Conservation (phyloP, 2,888 invertebrate genomes). For the Dastarcus helophoroides region DNA sequence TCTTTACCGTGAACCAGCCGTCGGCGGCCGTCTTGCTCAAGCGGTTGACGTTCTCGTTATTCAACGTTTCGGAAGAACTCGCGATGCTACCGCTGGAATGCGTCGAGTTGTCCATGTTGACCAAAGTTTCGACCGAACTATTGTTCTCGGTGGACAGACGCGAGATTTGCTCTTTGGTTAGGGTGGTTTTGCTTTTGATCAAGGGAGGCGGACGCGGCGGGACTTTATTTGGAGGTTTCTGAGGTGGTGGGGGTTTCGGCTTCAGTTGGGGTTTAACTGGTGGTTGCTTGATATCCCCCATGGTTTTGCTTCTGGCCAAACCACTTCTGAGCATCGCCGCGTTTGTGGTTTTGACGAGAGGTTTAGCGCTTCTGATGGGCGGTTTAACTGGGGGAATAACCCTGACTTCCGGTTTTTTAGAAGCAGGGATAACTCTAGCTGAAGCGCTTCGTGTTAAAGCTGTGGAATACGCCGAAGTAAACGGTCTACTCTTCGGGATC, state of each 20-base stretch:
- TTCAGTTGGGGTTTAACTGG: too few species aligned
- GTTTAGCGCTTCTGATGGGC: conserved; percentile 2
- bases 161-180: conserved; percentile 22
- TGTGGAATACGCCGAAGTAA: conserved; percentile 37
- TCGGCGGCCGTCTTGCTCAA: conserved; percentile 35
- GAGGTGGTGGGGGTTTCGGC: conserved; percentile 2
- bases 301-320: conserved; percentile 32
- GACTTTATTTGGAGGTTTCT: neutral
- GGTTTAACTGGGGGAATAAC: conserved; percentile 12
- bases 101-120: conserved; percentile 26
- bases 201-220: conserved; percentile 10
- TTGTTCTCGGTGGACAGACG: conserved; percentile 23
- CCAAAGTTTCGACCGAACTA: conserved; percentile 34
- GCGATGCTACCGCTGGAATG: conserved; percentile 34
- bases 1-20: conserved; percentile 86
- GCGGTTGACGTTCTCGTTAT: conserved; percentile 38
- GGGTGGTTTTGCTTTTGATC: conserved; percentile 24
- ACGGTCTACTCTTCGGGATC: conserved; percentile 17
- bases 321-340: conserved; percentile 12
- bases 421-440: conserved; percentile 23
- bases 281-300: conserved; percentile 31
- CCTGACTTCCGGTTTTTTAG: conserved; percentile 25
- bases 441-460: conserved; percentile 35
- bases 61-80: conserved; percentile 47
- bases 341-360: conserved; percentile 1